A percentile compares a stretch with the other conserved stretches of the same genome.
Conservation (phyloP, 2,888 invertebrate genomes). For the Disparrhopalites patrizii region DNA sequence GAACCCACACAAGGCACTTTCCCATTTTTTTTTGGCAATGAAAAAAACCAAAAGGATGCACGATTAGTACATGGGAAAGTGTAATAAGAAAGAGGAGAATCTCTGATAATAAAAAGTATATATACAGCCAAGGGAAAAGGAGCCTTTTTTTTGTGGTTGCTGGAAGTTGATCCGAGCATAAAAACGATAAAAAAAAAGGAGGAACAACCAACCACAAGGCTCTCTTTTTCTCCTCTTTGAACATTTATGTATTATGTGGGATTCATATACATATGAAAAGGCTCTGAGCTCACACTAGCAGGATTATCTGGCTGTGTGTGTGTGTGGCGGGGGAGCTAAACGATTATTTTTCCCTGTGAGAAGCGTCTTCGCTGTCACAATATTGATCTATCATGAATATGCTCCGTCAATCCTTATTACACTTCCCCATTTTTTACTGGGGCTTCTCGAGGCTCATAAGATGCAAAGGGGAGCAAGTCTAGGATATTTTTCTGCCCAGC, state of each 20-base stretch:
- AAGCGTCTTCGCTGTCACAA: conserved; percentile 2
- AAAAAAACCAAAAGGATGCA: too few species aligned
- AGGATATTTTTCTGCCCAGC: too few species aligned
- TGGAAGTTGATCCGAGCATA: not conserved
- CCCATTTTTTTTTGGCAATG: too few species aligned
- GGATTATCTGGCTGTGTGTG: conserved; percentile 2
- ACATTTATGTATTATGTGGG: too few species aligned
- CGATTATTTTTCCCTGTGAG: conserved; percentile 6
- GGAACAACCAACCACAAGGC: not conserved
- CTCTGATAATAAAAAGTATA: too few species aligned
- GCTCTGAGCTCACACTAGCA: not conserved
- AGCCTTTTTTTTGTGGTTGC: not conserved
- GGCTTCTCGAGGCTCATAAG: too few species aligned
- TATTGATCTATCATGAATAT: conserved; percentile 16
- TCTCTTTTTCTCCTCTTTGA: too few species aligned
- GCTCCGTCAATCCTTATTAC: conserved; percentile 23
- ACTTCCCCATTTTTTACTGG: too few species aligned
- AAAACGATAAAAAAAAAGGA: not conserved
- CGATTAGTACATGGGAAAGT: too few species aligned
- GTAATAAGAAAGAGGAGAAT: not conserved
- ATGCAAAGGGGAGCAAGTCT: too few species aligned
- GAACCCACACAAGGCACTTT: too few species aligned
- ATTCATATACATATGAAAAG: too few species aligned
- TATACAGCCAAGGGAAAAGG: not conserved
- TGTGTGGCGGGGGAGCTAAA: not conserved